Evolutionary conservation across 2,113 vertebrate genomes (phyloP).

Genomic region (Dermatemys mawii): DNA sequence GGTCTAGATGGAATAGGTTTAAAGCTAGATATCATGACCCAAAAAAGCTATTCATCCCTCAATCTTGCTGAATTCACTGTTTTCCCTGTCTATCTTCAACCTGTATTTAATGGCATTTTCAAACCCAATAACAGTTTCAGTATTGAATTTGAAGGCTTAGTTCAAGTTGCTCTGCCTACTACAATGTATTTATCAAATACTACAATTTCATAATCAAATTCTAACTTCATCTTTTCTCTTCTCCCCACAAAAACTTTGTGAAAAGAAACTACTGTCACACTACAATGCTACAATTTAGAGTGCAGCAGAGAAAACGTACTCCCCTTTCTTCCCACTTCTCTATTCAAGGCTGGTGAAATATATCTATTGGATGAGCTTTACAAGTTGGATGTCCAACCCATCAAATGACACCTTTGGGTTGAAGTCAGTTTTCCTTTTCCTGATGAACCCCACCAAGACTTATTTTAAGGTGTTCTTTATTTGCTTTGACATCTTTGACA

Average conservation of each 20-base stretch:
- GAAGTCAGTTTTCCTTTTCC: not conserved
- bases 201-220: not conserved
- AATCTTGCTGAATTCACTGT: not conserved
- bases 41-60: not conserved
- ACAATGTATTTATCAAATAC: not conserved
- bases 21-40: not conserved
- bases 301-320: not conserved
- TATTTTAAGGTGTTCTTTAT: no score
- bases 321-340: no score
- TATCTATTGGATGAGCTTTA: not conserved
- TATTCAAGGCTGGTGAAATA: not conserved
- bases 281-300: not conserved
- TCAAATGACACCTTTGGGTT: no score
- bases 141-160: not conserved
- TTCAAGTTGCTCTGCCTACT: not conserved
- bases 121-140: not conserved
- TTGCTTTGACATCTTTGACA: no score
- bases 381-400: not conserved
- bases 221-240: not conserved
- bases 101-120: not conserved
- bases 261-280: not conserved
- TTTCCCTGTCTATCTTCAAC: not conserved
- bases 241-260: not conserved
- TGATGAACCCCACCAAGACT: not conserved
- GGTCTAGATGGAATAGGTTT: not conserved